Base-by-base conservation (phyloP, 2,113 vertebrate species). In the Strigops habroptila region DNA sequence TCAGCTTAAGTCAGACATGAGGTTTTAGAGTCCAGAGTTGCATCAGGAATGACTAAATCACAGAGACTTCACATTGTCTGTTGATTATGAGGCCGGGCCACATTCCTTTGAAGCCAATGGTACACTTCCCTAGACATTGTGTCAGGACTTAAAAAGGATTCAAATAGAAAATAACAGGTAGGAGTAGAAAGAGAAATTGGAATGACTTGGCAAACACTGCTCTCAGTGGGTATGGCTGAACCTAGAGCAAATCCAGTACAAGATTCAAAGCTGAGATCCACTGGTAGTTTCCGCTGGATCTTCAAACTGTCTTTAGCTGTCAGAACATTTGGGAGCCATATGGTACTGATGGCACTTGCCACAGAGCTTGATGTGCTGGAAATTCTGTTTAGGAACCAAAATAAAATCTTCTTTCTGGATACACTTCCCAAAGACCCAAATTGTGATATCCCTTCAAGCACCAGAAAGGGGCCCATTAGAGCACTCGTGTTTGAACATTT, bases 381-480 rank as follows among this genome's bases (percentile, higher is more conserved):
- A 90, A 68, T 64, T 85, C 80, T 88, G 25, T 39, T 43, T 28
- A 79, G 69, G 78, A 69, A 49, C 48, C 81, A 49, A 44, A 69
- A 78, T 2, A 46, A 91, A 71, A 39, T 39, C 63, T 62, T 67
- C 64, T 55, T 86, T 31, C 55, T 79, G 69, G 80, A 57, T 92
- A 24, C 9, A 39, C 62, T 30, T 91, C 53, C 9, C 80, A 63
- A 88, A 94, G 89, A 79, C 90, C 67, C 82, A 79, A 91, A 80
- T 22, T 57, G 76, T 95, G 95, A 64, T 82, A 79, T 79, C 83
- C 81, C 84, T 93, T 70, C 84, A 95, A 95, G 93, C 79, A 91
- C 64, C 89, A 83, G 86, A 86, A 13, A 37, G 91, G 86, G 95
- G 60, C 83, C 90, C 77, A 73, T 97, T 96, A 94, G 63, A 86